A percentile compares a stretch with the other conserved stretches of the same genome.
Conservation (phyloP, 2,888 invertebrate genomes). For the Auanema sp. region DNA sequence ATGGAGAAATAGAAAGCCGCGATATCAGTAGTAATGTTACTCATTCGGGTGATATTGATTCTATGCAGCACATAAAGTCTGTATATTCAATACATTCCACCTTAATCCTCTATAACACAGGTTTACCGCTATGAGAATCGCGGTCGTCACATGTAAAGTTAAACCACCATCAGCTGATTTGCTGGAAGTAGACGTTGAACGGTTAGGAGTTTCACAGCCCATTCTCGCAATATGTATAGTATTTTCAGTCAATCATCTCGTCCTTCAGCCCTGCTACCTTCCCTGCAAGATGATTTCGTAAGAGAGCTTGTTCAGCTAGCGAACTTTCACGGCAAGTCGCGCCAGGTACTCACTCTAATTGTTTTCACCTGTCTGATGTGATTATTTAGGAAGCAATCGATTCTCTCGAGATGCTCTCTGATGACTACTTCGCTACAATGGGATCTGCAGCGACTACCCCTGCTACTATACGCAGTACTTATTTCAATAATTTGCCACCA, state of each 20-base stretch:
- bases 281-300: conserved; percentile 53
- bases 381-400: conserved; percentile 11
- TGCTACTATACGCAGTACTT: no score
- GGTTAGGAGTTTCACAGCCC: neutral
- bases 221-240: conserved; percentile 9
- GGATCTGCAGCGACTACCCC: no score
- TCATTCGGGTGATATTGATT: conserved; percentile 60
- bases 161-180: conserved; percentile 57
- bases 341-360: conserved; percentile 26
- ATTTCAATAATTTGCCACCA: no score
- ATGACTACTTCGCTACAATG: conserved; percentile 1
- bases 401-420: conserved; percentile 2
- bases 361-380: neutral
- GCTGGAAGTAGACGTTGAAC: conserved; percentile 23
- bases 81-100: neutral
- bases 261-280: conserved; percentile 19
- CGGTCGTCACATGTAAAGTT: conserved; percentile 62
- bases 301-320: conserved; percentile 57
- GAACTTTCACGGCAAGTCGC: conserved; percentile 56
- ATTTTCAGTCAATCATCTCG: conserved; percentile 20
- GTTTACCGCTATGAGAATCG: conserved; percentile 63
- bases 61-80: conserved; percentile 56
- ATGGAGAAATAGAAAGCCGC: conserved; percentile 29
- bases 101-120: conserved; percentile 8
- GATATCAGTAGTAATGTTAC: conserved; percentile 53